Evolutionary conservation across 2,797 vertebrate genomes (phyloP).

Genomic region (Hydrophis major): DNA sequence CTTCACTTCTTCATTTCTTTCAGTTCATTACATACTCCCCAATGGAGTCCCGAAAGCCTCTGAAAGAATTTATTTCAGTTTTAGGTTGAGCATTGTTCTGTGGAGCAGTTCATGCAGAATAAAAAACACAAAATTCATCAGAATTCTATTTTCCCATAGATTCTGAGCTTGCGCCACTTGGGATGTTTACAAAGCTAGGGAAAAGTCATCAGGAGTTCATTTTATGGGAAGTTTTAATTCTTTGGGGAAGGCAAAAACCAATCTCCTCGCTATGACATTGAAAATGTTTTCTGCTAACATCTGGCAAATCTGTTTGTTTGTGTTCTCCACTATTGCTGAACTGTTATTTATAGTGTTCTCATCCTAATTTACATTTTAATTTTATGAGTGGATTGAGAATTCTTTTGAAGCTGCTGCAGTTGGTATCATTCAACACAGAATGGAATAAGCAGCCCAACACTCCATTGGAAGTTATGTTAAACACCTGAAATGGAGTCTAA

Average conservation of each 20-base stretch:
- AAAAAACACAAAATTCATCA: constrained; percentile 10
- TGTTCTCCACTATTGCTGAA: constrained; percentile 1
- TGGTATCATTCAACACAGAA: not conserved
- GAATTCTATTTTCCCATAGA: not conserved
- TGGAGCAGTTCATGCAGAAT: not conserved
- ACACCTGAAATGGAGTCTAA: not conserved
- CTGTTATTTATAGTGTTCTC: not conserved
- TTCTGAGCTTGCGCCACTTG: not conserved
- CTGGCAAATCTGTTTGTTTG: constrained; percentile 26
- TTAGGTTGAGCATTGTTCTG: not conserved
- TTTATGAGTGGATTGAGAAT: constrained; percentile 15
- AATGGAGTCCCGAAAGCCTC: not conserved
- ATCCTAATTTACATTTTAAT: not conserved
- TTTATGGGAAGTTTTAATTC: not conserved
- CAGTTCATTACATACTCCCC: not conserved
- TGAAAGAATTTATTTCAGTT: not conserved
- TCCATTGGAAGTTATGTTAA: not conserved
- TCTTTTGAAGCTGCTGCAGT: constrained; percentile 10
- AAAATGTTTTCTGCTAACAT: constrained; percentile 28
- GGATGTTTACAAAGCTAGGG: constrained; percentile 23
- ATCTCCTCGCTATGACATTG: not conserved
- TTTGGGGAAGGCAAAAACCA: constrained; percentile 10
- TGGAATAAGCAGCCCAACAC: not conserved
- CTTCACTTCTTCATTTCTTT: not conserved
- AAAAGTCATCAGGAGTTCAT: constrained; percentile 25